phyloP scores from a whole-genome alignment of 2,113 vertebrate genomes.

The Cryptotis parvus region DNA sequence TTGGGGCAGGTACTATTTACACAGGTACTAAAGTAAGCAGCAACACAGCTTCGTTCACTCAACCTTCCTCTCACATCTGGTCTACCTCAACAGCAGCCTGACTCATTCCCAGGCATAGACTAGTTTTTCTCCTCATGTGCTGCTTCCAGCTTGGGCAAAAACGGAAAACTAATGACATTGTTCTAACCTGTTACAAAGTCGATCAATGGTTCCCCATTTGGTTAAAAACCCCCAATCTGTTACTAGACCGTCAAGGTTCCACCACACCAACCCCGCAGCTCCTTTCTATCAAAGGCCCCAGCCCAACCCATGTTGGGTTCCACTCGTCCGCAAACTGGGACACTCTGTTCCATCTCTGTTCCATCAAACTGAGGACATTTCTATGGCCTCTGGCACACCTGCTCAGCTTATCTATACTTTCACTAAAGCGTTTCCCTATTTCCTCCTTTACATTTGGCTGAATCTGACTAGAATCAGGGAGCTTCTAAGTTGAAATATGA shows the following conservation, averaged over 20 bases:
- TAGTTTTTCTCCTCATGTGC: background rate
- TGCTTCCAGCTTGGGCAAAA: background rate
- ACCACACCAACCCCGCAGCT: background rate
- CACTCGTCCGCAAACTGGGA: too few species aligned
- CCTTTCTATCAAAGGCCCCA: background rate
- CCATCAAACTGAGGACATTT: background rate
- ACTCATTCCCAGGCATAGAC: background rate
- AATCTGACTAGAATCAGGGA: background rate
- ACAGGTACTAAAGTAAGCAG: conserved; percentile 9
- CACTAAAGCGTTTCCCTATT: background rate
- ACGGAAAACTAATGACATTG: background rate
- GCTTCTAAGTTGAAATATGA: background rate
- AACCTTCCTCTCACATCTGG: background rate
- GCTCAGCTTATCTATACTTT: background rate
- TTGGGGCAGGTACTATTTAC: background rate
- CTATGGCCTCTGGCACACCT: background rate
- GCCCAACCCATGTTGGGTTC: background rate
- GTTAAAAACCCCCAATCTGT: conserved; percentile 12
- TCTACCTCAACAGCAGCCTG: background rate
- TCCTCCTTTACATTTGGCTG: conserved; percentile 14
- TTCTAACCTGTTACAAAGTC: background rate
- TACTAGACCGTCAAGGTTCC: background rate
- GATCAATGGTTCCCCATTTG: background rate
- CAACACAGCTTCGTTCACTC: background rate
- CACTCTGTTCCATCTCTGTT: too few species aligned